A percentile compares a stretch with the other conserved stretches of the same genome.
Evolutionary conservation across 2,113 vertebrate species (phyloP).

Genomic region (Mus spicilegus): DNA sequence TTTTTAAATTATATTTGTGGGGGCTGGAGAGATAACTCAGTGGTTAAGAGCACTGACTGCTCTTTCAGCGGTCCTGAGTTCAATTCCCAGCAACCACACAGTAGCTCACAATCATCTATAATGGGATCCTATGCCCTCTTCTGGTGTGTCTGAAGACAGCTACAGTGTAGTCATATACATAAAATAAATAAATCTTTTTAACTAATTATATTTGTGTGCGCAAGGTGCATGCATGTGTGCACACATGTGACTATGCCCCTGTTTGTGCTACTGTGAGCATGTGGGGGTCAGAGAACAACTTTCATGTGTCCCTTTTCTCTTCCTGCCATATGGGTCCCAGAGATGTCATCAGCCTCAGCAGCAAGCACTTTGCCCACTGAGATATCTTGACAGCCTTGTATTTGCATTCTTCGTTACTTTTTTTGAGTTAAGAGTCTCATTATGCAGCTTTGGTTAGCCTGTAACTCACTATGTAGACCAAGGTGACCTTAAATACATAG

Average conservation of each 20-base stretch:
- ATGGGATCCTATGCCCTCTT: too few species aligned
- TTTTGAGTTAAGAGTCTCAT: background rate
- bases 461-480: background rate
- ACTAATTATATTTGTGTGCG: background rate
- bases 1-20: background rate
- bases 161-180: too few species aligned
- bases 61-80: too few species aligned
- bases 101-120: too few species aligned
- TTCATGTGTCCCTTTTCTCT: background rate
- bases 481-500: background rate
- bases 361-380: background rate
- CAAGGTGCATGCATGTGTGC: background rate
- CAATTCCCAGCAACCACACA: too few species aligned
- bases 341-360: background rate
- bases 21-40: too few species aligned
- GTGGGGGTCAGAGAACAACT: background rate
- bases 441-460: background rate
- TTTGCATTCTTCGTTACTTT: background rate
- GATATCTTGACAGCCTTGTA: background rate
- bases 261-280: background rate
- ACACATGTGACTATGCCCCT: rapidly evolving
- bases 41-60: too few species aligned
- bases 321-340: background rate
- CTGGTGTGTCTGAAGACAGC: too few species aligned
- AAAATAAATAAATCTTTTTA: too few species aligned